These are phyloP conservation scores for Petrocephalus sullivani DNA, from an alignment of 2,797 vertebrate species.

Conservation along the genomic window DNA sequence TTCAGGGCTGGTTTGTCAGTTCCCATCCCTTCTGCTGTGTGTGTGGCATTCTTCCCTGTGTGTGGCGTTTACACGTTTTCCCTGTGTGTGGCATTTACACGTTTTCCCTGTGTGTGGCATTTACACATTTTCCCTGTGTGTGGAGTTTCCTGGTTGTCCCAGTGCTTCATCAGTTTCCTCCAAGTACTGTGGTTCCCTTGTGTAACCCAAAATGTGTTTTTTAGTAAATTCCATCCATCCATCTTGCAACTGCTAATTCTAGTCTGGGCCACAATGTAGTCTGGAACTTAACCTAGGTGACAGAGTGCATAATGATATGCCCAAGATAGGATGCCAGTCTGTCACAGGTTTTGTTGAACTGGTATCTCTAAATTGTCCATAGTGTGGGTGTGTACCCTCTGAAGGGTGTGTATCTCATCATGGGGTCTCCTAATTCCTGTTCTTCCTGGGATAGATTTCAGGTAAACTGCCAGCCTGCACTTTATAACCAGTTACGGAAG, in stretches of 20 bases:
- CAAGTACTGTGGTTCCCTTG: background rate
- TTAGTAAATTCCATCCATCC: background rate
- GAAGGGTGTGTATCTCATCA: background rate
- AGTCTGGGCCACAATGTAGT: background rate
- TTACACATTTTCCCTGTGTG: background rate
- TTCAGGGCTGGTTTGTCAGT: background rate
- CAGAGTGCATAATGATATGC: background rate
- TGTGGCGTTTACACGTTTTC: background rate
- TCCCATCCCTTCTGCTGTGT: background rate
- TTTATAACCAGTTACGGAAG: background rate
- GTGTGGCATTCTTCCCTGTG: background rate
- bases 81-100: background rate
- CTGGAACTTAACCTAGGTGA: background rate
- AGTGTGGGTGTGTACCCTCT: background rate
- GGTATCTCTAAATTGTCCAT: background rate
- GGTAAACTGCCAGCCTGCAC: background rate
- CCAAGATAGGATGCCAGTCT: background rate
- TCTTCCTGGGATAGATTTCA: background rate
- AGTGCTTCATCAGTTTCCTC: background rate
- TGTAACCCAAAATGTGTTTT: background rate
- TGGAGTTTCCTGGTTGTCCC: background rate
- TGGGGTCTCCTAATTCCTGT: background rate
- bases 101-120: background rate
- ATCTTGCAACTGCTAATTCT: background rate
- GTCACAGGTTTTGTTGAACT: background rate